phyloP scores from a whole-genome alignment of 1,140 invertebrate species.

The Metaphire vulgaris region DNA sequence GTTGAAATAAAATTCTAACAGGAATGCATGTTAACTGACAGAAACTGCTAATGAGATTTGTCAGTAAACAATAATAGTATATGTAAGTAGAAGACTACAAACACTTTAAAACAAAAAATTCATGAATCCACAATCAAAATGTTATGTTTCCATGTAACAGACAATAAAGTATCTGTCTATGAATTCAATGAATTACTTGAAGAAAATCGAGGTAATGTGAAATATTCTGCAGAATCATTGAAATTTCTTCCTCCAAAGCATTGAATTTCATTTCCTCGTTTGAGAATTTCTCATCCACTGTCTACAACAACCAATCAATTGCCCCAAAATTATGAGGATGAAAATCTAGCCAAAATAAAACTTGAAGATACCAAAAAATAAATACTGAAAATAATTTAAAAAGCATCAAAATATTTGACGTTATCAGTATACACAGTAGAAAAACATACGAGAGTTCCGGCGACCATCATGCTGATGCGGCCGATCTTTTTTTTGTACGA shows the following conservation, averaged over 20 bases:
- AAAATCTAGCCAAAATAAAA: too few relatives aligned
- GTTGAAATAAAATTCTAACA: too few relatives aligned
- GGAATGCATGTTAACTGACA: too few relatives aligned
- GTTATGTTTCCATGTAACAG: too few relatives aligned
- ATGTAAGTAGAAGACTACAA: too few relatives aligned
- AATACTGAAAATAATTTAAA: conserved; percentile 9
- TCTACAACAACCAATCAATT: neutral
- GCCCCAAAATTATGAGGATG: neutral
- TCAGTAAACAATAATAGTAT: too few relatives aligned
- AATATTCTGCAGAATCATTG: conserved; percentile 55
- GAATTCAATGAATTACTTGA: neutral
- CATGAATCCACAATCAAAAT: too few relatives aligned
- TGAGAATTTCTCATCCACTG: conserved; percentile 57
- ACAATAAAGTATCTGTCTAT: neutral
- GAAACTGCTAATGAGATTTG: too few relatives aligned
- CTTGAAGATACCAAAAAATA: too few relatives aligned
- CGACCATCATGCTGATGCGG: conserved; percentile 56
- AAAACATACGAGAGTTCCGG: conserved; percentile 54
- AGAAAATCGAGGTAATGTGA: conserved; percentile 30
- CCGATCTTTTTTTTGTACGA: conserved; percentile 62
- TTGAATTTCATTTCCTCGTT: conserved; percentile 56
- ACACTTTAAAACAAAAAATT: too few relatives aligned
- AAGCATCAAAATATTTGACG: neutral
- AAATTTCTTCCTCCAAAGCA: conserved; percentile 57
- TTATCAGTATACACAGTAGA: too few relatives aligned